Evolutionary conservation across 2,888 invertebrate genomes (phyloP), one percentile per base, ranked within the genome.

Genomic region (Drosophila nr. medialis): DNA sequence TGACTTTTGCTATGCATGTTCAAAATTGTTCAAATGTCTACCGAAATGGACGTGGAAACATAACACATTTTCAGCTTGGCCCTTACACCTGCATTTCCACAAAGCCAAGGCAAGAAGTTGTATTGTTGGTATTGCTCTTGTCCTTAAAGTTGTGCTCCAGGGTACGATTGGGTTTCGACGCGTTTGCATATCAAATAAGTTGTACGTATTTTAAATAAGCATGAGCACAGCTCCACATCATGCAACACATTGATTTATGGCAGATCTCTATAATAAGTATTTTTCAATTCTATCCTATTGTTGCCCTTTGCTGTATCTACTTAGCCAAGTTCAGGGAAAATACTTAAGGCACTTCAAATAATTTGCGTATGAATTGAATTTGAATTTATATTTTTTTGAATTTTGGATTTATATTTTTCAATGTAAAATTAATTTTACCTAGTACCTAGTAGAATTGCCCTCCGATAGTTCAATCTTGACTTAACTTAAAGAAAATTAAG

Each of bases 1-100:
- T 86, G 89, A 90, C 90, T 86, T 78, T 86, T 81, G 75, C 86
- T 77, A 88, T 88, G 89, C 86, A 83, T 75, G 81, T 53, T 66
- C n/a, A 66, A 72, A 77, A 72, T 70, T 75, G 63, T 72, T 78
- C 65, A 72, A 72, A 81, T 77, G 64, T 75, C 67, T 77, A 54
- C 50, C 55, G 13, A 64, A 73, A 55, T 63, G 72, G 61, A 42
- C 48, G 56, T 40, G 49, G 10, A 15, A 21, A 38, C 50, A 49
- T 60, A 49, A 55, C 54, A 51, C 38, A 38, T 36, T 64, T 30
- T 18, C 61, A 61, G 32, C 42, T 24, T 27, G 55, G 27, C 13
- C 45, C 21, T 21, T 32, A 38, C 55, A 71, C 75, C 66, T 71
- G 71, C 51, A 58, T 58, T 60, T 18, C 40, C 40, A 49, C 11